phyloP scores from a whole-genome alignment of 92 coral and sea anemone genomes.

The Parazoanthus swiftii region DNA sequence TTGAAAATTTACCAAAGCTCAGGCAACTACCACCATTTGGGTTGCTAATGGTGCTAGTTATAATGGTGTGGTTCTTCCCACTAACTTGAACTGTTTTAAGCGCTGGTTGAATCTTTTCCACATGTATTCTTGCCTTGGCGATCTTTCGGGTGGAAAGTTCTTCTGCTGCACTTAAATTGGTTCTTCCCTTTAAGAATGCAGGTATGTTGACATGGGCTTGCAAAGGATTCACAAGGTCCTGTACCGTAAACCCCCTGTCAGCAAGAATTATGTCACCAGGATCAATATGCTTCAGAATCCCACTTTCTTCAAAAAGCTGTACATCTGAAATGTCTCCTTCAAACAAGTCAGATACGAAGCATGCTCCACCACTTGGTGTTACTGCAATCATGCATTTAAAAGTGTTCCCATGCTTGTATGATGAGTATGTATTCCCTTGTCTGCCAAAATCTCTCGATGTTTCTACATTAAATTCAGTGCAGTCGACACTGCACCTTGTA shows the following conservation, averaged over 20 bases:
- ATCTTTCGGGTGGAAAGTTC: constrained; percentile 52
- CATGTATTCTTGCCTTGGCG: constrained; percentile 67
- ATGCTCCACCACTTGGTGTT: constrained; percentile 66
- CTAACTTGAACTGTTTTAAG: constrained; percentile 52
- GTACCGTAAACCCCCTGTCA: constrained; percentile 65
- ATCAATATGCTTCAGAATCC: constrained; percentile 52
- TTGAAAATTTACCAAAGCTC: constrained; percentile 65
- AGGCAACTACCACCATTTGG: constrained; percentile 73
- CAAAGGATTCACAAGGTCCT: constrained; percentile 53
- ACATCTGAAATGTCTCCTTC: constrained; percentile 66
- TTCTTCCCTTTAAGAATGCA: constrained; percentile 56
- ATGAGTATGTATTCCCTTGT: constrained; percentile 14
- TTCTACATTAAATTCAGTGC: constrained; percentile 57
- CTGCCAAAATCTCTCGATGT: constrained; percentile 29
- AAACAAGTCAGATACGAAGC: constrained; percentile 59
- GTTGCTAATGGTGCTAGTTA: constrained; percentile 64
- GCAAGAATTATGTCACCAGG: constrained; percentile 57
- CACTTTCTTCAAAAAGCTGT: constrained; percentile 61
- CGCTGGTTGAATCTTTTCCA: constrained; percentile 61
- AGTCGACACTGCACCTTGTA: constrained; percentile 54
- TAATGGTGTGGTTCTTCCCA: constrained; percentile 56
- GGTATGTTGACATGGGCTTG: constrained; percentile 57
- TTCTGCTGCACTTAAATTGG: constrained; percentile 39
- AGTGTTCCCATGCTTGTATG: constrained; percentile 70
- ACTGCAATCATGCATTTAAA: constrained; percentile 67